phyloP scores from a whole-genome alignment of 2,888 invertebrate genomes.

The Notodonta dromedarius region DNA sequence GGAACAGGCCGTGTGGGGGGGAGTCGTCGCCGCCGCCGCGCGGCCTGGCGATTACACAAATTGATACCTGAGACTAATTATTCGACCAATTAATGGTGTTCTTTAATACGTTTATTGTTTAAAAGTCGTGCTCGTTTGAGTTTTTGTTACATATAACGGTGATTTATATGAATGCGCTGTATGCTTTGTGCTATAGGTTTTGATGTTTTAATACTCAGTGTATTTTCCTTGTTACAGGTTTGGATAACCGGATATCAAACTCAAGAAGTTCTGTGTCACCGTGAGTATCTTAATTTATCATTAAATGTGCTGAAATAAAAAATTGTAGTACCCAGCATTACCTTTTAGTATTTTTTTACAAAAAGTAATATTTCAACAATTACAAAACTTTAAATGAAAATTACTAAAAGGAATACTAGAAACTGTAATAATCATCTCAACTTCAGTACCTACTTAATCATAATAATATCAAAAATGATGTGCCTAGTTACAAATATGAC shows the following conservation, averaged over 20 bases:
- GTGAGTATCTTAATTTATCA: conserved; percentile 57
- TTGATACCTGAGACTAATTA: conserved; percentile 17
- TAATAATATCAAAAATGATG: too few relatives aligned
- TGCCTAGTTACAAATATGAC: too few relatives aligned
- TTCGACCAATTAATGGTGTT: conserved; percentile 18
- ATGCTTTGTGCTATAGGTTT: conserved; percentile 14
- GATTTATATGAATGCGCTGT: too few relatives aligned
- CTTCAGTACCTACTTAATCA: too few relatives aligned
- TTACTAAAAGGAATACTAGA: too few relatives aligned
- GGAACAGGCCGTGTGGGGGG: background rate
- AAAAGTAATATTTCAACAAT: too few relatives aligned
- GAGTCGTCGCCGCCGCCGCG: too few relatives aligned
- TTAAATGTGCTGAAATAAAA: background rate
- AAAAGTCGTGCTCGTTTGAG: background rate
- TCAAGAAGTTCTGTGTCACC: conserved; percentile 75
- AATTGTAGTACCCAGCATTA: background rate
- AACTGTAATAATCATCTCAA: too few relatives aligned
- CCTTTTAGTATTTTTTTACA: too few relatives aligned
- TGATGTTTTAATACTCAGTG: too few relatives aligned
- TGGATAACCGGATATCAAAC: conserved; percentile 81
- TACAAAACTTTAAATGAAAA: too few relatives aligned
- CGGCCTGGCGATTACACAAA: conserved; percentile 8
- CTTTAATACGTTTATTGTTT: conserved; percentile 5
- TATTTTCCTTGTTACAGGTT: conserved; percentile 64
- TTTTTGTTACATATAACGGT: too few relatives aligned